Evolutionary conservation across 2,113 vertebrate genomes (phyloP).

Genomic region (Clarias macrocephalus): DNA sequence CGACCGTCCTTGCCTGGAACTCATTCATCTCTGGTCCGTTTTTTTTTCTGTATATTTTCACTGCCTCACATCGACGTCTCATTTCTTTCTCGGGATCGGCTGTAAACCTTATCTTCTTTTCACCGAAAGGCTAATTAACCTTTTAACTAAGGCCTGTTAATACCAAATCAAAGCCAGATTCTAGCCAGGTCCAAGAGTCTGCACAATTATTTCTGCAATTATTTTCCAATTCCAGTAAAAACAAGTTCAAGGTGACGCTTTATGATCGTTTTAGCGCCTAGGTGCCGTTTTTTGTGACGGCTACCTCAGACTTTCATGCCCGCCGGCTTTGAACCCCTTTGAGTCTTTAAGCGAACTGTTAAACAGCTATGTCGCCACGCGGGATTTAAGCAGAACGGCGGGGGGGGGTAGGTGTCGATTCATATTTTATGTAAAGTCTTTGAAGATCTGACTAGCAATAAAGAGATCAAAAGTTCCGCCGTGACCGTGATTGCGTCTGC

Average conservation of each 20-base stretch:
- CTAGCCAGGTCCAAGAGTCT: slow-evolving; percentile 46
- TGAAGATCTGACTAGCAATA: slow-evolving; percentile 66
- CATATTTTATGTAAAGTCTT: slow-evolving; percentile 65
- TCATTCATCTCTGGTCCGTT: background rate
- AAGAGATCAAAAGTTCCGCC: slow-evolving; percentile 69
- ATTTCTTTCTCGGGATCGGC: slow-evolving; percentile 9
- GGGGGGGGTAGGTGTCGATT: slow-evolving; percentile 44
- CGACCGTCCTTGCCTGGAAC: background rate
- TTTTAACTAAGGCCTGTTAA: slow-evolving; percentile 60
- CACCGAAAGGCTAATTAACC: slow-evolving; percentile 72
- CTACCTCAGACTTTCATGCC: slow-evolving; percentile 39
- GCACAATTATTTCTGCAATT: slow-evolving; percentile 66
- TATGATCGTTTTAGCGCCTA: slow-evolving; percentile 67
- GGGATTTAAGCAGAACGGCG: slow-evolving; percentile 15
- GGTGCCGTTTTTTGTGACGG: slow-evolving; percentile 60
- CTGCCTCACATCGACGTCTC: slow-evolving; percentile 46
- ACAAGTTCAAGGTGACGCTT: slow-evolving; percentile 63
- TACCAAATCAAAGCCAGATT: slow-evolving; percentile 63
- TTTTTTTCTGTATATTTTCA: slow-evolving; percentile 17
- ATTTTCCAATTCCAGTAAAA: slow-evolving; percentile 67
- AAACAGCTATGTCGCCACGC: slow-evolving; percentile 54
- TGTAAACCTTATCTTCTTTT: slow-evolving; percentile 41
- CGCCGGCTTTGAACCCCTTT: slow-evolving; percentile 63
- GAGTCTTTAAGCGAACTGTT: slow-evolving; percentile 64
- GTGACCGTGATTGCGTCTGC: slow-evolving; percentile 54